These are phyloP conservation scores for Zapus hudsonius DNA, from an alignment of 2,113 vertebrate species.

Conservation along the genomic window DNA sequence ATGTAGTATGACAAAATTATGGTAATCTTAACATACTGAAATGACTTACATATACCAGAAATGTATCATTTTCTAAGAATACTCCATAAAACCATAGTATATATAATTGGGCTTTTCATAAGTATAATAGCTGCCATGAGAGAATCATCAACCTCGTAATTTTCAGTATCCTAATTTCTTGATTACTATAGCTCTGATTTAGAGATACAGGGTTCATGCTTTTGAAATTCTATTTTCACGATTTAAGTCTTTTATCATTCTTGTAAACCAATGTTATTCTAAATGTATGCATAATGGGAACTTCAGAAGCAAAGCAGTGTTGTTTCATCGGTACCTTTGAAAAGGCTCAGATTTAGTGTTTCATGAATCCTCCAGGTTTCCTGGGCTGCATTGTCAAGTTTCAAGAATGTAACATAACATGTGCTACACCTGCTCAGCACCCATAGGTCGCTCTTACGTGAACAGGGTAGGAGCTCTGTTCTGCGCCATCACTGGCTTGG, in stretches of 20 bases:
- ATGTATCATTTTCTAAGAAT: background rate
- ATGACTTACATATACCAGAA: conserved; percentile 18
- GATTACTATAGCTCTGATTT: background rate
- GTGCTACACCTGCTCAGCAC: background rate
- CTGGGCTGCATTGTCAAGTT: background rate
- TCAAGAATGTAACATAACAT: background rate
- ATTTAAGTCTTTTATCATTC: background rate
- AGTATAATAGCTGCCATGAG: background rate
- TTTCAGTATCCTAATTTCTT: background rate
- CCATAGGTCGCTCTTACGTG: no score
- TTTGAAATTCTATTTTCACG: background rate
- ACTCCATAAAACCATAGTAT: background rate
- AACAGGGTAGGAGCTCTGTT: background rate
- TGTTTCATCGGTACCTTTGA: background rate
- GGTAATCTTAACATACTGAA: background rate
- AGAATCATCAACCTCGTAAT: background rate
- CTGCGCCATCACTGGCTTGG: no score
- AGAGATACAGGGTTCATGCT: background rate
- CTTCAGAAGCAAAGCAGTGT: background rate
- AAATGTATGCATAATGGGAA: background rate
- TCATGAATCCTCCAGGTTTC: background rate
- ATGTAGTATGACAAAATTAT: background rate
- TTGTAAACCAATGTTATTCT: background rate
- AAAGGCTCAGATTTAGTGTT: background rate
- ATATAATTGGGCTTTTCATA: conserved; percentile 10